phyloP scores from a whole-genome alignment of 2,888 invertebrate species.

The Pemphredon lugubris region DNA sequence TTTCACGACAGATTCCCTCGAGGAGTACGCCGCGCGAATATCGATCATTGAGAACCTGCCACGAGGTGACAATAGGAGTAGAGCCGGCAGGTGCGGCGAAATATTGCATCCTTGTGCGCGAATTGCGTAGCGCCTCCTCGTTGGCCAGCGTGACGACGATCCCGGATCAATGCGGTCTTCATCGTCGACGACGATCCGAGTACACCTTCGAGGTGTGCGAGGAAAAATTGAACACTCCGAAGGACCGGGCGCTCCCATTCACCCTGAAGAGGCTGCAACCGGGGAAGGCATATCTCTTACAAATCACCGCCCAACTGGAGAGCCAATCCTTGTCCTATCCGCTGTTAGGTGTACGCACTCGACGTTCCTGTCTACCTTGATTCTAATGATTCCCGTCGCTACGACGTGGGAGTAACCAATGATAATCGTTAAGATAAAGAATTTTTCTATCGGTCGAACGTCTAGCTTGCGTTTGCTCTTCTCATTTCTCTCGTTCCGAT shows the following conservation, averaged over 20 bases:
- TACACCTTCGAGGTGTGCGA: slow-evolving; percentile 73
- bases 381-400: slow-evolving; percentile 25
- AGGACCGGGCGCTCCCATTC: slow-evolving; percentile 69
- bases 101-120: slow-evolving; percentile 74
- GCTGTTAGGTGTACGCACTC: slow-evolving; percentile 71
- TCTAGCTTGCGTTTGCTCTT: not conserved
- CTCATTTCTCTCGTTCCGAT: not conserved
- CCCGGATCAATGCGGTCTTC: slow-evolving; percentile 73
- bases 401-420: slow-evolving; percentile 28
- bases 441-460: not conserved
- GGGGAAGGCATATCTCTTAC: slow-evolving; percentile 72
- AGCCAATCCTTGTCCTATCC: slow-evolving; percentile 75
- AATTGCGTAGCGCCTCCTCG: slow-evolving; percentile 65
- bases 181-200: slow-evolving; percentile 73
- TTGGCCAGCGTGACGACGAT: slow-evolving; percentile 67
- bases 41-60: slow-evolving; percentile 69
- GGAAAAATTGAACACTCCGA: slow-evolving; percentile 69
- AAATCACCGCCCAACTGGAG: slow-evolving; percentile 74
- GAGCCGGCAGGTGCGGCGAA: slow-evolving; percentile 75
- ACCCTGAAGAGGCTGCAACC: slow-evolving; percentile 73
- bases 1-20: slow-evolving; percentile 69
- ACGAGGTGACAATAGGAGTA: slow-evolving; percentile 75
- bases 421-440: slow-evolving; percentile 14
- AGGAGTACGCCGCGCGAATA: slow-evolving; percentile 71
- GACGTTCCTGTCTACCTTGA: slow-evolving; percentile 67